A percentile compares a stretch with the other conserved stretches of the same genome.
Conservation (phyloP, 1,140 invertebrate genomes). For the Palaemon carinicauda region DNA sequence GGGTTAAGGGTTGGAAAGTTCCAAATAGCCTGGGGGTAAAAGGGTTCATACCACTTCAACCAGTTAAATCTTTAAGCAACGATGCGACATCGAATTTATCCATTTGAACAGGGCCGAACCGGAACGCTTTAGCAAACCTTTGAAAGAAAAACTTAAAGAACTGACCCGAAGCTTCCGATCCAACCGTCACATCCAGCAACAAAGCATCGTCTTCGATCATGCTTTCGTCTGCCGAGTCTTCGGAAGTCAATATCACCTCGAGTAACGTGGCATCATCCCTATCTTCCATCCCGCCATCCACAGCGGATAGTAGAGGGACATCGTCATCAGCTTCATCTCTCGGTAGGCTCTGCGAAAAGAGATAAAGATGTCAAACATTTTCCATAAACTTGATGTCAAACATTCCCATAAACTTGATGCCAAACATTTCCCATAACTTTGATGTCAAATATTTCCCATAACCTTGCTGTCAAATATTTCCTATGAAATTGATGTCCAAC, state of each 20-base stretch:
- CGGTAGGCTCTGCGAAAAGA: not conserved
- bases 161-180: not conserved
- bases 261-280: slow-evolving; percentile 5
- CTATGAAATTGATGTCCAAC: too few species aligned
- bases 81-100: too few species aligned
- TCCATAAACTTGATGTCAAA: not conserved
- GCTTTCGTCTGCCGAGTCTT: not conserved
- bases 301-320: not conserved
- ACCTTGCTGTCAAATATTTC: too few species aligned
- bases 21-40: too few species aligned
- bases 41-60: too few species aligned
- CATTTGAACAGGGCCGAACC: too few species aligned
- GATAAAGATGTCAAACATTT: not conserved
- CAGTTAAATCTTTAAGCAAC: too few species aligned
- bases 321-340: not conserved
- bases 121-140: not conserved
- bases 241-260: not conserved
- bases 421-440: too few species aligned
- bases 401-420: not conserved
- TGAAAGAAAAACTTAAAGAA: not conserved
- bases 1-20: too few species aligned
- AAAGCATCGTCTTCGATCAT: not conserved
- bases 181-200: not conserved
- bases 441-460: too few species aligned
- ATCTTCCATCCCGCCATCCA: not conserved